phyloP scores from a whole-genome alignment of 2,113 vertebrate genomes.

The Larimichthys crocea region DNA sequence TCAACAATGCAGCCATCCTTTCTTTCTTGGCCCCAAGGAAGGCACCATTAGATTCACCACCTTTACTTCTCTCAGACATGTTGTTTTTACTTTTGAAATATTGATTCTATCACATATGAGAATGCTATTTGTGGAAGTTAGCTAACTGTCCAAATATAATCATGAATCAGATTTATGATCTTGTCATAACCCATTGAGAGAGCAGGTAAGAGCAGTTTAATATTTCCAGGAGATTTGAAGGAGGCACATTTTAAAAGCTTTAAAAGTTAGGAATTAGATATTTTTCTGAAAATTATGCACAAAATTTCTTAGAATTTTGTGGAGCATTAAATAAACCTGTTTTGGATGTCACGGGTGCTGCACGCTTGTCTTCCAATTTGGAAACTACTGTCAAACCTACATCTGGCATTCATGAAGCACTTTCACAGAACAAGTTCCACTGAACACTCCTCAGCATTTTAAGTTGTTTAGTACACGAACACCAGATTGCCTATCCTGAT shows the following conservation, averaged over 20 bases:
- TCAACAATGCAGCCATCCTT: neutral
- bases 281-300: neutral
- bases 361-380: neutral
- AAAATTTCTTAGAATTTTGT: neutral
- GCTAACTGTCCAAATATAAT: conserved; percentile 24
- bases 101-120: neutral
- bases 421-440: conserved; percentile 42
- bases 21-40: neutral
- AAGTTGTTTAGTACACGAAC: conserved; percentile 64
- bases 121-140: neutral
- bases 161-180: conserved; percentile 46
- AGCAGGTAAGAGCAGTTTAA: conserved; percentile 18
- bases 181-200: conserved; percentile 18
- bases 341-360: neutral
- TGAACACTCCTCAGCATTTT: conserved; percentile 62
- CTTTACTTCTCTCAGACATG: conserved; percentile 2
- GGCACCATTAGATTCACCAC: neutral
- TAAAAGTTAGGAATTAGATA: neutral
- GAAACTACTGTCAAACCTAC: conserved; percentile 13
- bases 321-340: neutral
- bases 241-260: neutral
- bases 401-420: conserved; percentile 34
- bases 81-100: conserved; percentile 46
- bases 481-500: conserved; percentile 61
- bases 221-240: conserved; percentile 3